Conservation (phyloP, 2,113 vertebrate species). For the Caloenas nicobarica region DNA sequence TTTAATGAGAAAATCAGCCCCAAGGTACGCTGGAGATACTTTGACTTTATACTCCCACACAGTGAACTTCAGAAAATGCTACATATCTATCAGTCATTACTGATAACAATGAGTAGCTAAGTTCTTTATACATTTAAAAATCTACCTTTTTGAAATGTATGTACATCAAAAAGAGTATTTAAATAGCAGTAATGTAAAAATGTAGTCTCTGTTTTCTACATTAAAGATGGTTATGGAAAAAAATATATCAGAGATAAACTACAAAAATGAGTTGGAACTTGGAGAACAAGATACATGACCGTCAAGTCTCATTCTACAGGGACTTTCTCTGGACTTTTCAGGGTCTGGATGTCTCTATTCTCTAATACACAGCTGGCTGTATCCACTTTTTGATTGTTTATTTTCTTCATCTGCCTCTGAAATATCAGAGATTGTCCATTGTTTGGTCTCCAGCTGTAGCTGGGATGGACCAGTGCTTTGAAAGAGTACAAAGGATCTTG, state of each 20-base stretch:
- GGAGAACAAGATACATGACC: not conserved
- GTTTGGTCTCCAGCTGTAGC: conserved; percentile 8
- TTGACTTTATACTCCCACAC: not conserved
- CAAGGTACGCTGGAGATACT: not conserved
- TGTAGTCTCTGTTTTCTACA: not conserved
- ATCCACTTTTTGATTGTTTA: not conserved
- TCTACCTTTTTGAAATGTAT: not conserved
- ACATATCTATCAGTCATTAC: not conserved
- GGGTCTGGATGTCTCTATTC: not conserved
- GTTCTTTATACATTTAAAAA: not conserved
- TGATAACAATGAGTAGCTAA: not conserved
- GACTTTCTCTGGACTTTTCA: not conserved
- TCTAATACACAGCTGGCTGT: not conserved
- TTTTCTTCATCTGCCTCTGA: not conserved
- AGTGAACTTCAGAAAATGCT: not conserved
- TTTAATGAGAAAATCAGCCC: not conserved
- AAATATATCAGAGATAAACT: not conserved
- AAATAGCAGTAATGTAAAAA: not conserved
- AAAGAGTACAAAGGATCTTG: conserved; percentile 15
- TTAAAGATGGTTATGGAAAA: not conserved
- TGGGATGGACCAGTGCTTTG: not conserved
- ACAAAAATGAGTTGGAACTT: not conserved
- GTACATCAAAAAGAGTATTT: not conserved
- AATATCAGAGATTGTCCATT: conserved; percentile 10
- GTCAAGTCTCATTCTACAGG: not conserved